Evolutionary conservation across 2,888 invertebrate species (phyloP).

Genomic region (Harpalus rubripes): DNA sequence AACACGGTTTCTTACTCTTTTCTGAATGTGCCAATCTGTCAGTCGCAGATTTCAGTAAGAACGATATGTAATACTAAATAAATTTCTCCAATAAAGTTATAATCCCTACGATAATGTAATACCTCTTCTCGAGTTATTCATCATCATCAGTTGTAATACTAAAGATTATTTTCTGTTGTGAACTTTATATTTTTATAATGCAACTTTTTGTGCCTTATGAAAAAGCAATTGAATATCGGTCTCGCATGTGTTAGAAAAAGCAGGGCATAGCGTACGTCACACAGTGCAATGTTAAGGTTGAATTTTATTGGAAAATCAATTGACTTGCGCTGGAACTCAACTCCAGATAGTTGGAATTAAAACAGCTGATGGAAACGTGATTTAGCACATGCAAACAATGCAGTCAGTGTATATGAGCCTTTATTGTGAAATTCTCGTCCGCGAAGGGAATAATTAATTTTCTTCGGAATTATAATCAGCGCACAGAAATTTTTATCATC

Average conservation of each 20-base stretch:
- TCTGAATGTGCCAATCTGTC: too few species aligned
- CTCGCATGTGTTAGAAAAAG: neutral
- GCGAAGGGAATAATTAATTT: neutral
- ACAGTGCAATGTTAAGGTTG: slow-evolving; percentile 59
- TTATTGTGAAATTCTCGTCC: neutral
- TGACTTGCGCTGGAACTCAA: neutral
- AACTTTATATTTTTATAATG: neutral
- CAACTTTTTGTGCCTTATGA: neutral
- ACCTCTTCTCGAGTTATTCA: too few species aligned
- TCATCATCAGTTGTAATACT: too few species aligned
- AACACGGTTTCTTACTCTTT: too few species aligned
- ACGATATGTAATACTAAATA: too few species aligned
- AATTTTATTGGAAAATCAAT: slow-evolving; percentile 63
- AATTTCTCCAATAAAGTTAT: too few species aligned
- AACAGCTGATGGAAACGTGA: slow-evolving; percentile 51
- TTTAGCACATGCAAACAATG: slow-evolving; percentile 53
- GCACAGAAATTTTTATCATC: too few species aligned
- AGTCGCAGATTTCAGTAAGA: too few species aligned
- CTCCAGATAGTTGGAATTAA: slow-evolving; percentile 35
- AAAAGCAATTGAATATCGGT: neutral
- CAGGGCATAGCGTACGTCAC: neutral
- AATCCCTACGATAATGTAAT: too few species aligned
- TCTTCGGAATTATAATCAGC: neutral
- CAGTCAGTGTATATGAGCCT: neutral
- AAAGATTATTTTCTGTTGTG: neutral